Evolutionary conservation across 2,888 invertebrate species (phyloP).

Genomic region (Nemurella pictetii): DNA sequence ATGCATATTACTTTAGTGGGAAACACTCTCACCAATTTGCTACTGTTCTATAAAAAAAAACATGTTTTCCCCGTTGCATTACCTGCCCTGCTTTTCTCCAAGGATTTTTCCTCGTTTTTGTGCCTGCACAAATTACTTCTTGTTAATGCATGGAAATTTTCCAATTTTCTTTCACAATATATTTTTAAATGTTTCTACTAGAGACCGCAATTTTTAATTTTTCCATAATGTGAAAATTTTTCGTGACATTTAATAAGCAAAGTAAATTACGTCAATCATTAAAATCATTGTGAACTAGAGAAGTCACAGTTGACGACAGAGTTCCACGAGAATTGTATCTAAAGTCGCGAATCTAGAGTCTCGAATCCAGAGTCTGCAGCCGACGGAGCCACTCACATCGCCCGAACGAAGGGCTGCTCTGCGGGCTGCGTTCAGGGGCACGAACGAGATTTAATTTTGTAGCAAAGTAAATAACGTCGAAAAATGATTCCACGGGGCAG

Average conservation of each 20-base stretch:
- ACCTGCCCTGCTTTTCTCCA: not conserved
- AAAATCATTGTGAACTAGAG: too few species aligned
- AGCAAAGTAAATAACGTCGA: not conserved
- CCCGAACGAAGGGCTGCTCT: not conserved
- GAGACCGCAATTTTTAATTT: not conserved
- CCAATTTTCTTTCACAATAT: constrained; percentile 14
- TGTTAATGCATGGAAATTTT: not conserved
- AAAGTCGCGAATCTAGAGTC: too few species aligned
- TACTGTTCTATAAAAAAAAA: not conserved
- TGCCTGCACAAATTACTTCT: not conserved
- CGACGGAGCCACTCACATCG: not conserved
- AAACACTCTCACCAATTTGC: not conserved
- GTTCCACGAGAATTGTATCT: too few species aligned
- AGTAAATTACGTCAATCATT: too few species aligned
- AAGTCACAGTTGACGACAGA: too few species aligned
- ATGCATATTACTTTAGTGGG: not conserved
- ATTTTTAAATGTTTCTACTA: constrained; percentile 16
- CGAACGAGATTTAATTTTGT: not conserved
- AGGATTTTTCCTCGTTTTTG: not conserved
- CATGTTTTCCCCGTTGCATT: not conserved
- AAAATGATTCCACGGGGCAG: not conserved
- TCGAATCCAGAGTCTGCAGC: too few species aligned
- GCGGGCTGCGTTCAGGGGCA: not conserved
- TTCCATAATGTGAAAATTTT: not conserved
- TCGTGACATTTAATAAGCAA: too few species aligned